Evolutionary conservation across 2,888 invertebrate genomes (phyloP).

Genomic region (Callyntrura guangdongensis): DNA sequence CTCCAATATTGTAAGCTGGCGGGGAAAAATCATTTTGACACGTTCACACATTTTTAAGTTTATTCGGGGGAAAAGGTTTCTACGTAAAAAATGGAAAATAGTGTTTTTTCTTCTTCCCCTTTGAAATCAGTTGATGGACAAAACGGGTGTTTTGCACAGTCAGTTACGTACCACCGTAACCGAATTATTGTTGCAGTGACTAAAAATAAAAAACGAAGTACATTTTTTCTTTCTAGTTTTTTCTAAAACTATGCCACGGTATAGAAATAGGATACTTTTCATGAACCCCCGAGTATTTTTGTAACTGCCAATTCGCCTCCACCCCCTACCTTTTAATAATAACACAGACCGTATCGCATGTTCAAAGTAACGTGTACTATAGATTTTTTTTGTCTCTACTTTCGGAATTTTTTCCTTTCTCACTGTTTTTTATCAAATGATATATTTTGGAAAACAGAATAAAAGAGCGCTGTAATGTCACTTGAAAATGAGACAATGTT

Average conservation of each 20-base stretch:
- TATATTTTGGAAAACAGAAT: constrained; percentile 5
- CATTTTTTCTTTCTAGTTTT: background rate
- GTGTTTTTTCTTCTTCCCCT: background rate
- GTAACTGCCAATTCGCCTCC: background rate
- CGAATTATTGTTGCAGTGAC: constrained; percentile 37
- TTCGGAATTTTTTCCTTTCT: background rate
- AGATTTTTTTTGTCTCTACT: background rate
- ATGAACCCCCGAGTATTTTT: constrained; percentile 20
- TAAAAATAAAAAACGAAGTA: constrained; percentile 13
- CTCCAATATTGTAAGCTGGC: background rate
- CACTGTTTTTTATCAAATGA: background rate
- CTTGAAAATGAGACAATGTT: background rate
- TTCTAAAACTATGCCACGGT: background rate
- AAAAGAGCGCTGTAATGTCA: background rate
- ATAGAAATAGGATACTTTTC: constrained; percentile 23
- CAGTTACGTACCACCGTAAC: constrained; percentile 30
- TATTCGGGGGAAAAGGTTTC: background rate
- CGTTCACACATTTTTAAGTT: background rate
- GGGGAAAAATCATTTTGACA: constrained; percentile 44
- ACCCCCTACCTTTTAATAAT: no score
- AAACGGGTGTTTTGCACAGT: constrained; percentile 19
- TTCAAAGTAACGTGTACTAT: background rate
- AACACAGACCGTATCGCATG: no score
- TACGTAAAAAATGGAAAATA: background rate
- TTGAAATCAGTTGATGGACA: background rate